phyloP scores from a whole-genome alignment of 2,113 vertebrate genomes.

The Semicossyphus pulcher region DNA sequence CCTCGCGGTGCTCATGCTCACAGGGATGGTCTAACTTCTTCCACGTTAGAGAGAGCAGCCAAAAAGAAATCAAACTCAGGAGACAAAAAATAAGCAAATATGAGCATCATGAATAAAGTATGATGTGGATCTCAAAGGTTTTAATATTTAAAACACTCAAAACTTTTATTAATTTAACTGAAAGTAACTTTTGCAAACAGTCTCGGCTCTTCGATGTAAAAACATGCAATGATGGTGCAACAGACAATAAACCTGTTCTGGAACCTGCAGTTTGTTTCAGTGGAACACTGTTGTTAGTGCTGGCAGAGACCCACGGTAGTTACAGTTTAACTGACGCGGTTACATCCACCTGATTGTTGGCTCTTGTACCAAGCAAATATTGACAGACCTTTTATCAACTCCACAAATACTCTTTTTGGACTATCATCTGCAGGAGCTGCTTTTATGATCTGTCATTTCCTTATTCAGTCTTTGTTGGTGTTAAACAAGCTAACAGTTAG shows the following conservation, averaged over 20 bases:
- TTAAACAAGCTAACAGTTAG: too few species aligned
- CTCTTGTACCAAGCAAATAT: not conserved
- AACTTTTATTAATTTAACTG: conserved; percentile 14
- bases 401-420: not conserved
- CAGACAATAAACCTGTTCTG: not conserved
- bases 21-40: not conserved
- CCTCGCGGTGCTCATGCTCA: not conserved
- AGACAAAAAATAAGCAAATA: not conserved
- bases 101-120: conserved; percentile 19
- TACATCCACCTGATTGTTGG: not conserved
- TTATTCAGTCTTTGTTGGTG: too few species aligned
- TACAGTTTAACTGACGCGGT: not conserved
- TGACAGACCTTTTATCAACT: not conserved
- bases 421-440: not conserved
- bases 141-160: not conserved
- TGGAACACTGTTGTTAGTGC: not conserved
- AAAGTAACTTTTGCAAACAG: not conserved
- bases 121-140: not conserved
- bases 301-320: not conserved
- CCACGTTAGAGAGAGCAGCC: not conserved
- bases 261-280: not conserved
- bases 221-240: not conserved
- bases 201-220: not conserved
- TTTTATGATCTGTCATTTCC: not conserved
- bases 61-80: conserved; percentile 1